phyloP scores from a whole-genome alignment of 2,797 vertebrate genomes.

The Myotis pilosus region DNA sequence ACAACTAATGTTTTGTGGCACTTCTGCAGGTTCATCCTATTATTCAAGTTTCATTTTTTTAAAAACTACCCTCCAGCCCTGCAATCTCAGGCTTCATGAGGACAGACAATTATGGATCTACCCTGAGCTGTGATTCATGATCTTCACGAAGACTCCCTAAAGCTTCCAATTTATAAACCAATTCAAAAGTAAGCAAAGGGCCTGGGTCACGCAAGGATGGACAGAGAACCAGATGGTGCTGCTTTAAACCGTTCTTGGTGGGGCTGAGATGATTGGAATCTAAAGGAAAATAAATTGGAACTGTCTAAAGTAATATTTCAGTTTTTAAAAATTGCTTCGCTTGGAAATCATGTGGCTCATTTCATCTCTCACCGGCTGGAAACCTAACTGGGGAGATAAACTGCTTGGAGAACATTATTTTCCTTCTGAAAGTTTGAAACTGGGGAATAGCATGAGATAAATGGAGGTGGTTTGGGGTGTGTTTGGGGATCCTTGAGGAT shows the following conservation, averaged over 20 bases:
- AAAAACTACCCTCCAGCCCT: background rate
- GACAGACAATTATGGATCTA: slow-evolving; percentile 33
- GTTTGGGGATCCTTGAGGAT: background rate
- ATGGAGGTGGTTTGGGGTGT: background rate
- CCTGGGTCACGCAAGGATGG: slow-evolving; percentile 39
- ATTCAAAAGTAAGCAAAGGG: slow-evolving; percentile 53
- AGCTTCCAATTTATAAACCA: slow-evolving; percentile 53
- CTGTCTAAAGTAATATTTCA: slow-evolving; percentile 53
- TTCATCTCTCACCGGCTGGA: slow-evolving; percentile 42
- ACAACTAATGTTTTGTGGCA: slow-evolving; percentile 7
- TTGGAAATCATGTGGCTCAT: slow-evolving; percentile 61
- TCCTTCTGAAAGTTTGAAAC: background rate
- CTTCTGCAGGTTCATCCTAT: slow-evolving; percentile 47
- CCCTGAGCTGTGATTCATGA: slow-evolving; percentile 54
- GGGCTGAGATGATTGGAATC: slow-evolving; percentile 57
- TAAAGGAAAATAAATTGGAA: slow-evolving; percentile 53
- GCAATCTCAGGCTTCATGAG: slow-evolving; percentile 51
- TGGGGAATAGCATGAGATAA: background rate
- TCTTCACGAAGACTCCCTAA: slow-evolving; percentile 55
- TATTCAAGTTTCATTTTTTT: slow-evolving; percentile 50
- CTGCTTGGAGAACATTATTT: background rate
- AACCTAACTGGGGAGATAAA: background rate
- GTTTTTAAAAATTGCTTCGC: slow-evolving; percentile 61
- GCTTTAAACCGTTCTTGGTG: slow-evolving; percentile 47
- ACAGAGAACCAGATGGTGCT: slow-evolving; percentile 51